These are phyloP conservation scores for Nymphicus hollandicus DNA, from an alignment of 2,113 vertebrate genomes.

Conservation along the genomic window DNA sequence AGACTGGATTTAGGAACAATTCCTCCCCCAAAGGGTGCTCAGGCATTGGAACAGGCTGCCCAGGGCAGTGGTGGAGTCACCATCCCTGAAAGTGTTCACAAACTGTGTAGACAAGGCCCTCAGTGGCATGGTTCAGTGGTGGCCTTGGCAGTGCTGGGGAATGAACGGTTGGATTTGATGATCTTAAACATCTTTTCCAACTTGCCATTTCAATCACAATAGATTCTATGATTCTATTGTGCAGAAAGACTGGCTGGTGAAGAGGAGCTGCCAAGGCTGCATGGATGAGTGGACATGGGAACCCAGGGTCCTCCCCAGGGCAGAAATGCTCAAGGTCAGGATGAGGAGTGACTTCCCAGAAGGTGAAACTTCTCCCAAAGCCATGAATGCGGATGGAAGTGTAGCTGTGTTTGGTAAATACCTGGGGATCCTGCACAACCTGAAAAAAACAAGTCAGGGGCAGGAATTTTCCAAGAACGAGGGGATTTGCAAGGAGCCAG, in stretches of 20 bases:
- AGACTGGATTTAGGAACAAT: not conserved
- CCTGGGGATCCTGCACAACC: not conserved
- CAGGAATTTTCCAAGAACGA: not conserved
- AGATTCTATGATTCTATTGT: not conserved
- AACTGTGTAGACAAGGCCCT: not conserved
- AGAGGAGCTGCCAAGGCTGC: not conserved
- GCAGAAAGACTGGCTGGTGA: not conserved
- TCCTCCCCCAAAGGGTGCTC: not conserved
- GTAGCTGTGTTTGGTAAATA: not conserved
- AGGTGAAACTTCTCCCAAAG: not conserved
- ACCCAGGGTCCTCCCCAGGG: not conserved
- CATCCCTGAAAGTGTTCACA: not conserved
- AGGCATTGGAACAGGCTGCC: not conserved
- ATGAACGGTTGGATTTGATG: not conserved
- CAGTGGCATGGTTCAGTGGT: not conserved
- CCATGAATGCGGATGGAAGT: not conserved
- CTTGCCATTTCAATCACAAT: not conserved
- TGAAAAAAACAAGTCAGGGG: not conserved
- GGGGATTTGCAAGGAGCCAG: not conserved
- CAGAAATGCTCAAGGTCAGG: not conserved
- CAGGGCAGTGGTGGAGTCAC: not conserved
- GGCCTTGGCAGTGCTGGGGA: not conserved
- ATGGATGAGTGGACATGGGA: accelerated
- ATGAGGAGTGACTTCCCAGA: not conserved
- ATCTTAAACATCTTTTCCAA: not conserved